phyloP scores from a whole-genome alignment of 2,888 invertebrate species.

The Synanthedon myopaeformis region DNA sequence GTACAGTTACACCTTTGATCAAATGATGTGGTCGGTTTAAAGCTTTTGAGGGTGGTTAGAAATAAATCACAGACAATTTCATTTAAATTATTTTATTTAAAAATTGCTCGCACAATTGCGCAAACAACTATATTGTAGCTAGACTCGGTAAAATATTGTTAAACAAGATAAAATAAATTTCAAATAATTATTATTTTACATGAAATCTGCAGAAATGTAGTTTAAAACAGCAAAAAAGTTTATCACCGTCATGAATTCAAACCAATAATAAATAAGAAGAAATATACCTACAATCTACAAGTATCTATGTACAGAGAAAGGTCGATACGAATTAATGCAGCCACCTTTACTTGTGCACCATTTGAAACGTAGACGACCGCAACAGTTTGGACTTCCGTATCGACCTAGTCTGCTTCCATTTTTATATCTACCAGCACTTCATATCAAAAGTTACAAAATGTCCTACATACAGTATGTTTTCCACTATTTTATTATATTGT shows the following conservation, averaged over 20 bases:
- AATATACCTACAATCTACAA: slow-evolving; percentile 62
- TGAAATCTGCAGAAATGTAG: slow-evolving; percentile 16
- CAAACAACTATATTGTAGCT: slow-evolving; percentile 48
- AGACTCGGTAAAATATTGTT: slow-evolving; percentile 43
- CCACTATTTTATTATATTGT: slow-evolving; percentile 44
- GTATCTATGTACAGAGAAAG: slow-evolving; percentile 36
- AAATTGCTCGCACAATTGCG: slow-evolving; percentile 58
- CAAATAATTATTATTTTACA: slow-evolving; percentile 13
- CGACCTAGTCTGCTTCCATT: slow-evolving; percentile 48
- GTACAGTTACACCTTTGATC: too few relatives aligned
- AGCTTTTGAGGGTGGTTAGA: too few relatives aligned
- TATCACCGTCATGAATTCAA: slow-evolving; percentile 24
- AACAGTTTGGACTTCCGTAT: slow-evolving; percentile 60
- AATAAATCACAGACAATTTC: slow-evolving; percentile 11
- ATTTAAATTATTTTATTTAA: slow-evolving; percentile 63
- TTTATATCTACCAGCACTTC: slow-evolving; percentile 61
- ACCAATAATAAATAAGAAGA: slow-evolving; percentile 57
- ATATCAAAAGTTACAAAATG: slow-evolving; percentile 68
- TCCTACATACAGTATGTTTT: slow-evolving; percentile 56
- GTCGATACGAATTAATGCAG: slow-evolving; percentile 64
- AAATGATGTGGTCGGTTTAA: too few relatives aligned
- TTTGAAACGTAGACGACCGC: slow-evolving; percentile 28
- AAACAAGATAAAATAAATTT: slow-evolving; percentile 36
- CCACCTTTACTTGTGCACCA: slow-evolving; percentile 27
- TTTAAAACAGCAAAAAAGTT: slow-evolving; percentile 23